Evolutionary conservation across 2,797 vertebrate species (phyloP).

Genomic region (Megalops cyprinoides): DNA sequence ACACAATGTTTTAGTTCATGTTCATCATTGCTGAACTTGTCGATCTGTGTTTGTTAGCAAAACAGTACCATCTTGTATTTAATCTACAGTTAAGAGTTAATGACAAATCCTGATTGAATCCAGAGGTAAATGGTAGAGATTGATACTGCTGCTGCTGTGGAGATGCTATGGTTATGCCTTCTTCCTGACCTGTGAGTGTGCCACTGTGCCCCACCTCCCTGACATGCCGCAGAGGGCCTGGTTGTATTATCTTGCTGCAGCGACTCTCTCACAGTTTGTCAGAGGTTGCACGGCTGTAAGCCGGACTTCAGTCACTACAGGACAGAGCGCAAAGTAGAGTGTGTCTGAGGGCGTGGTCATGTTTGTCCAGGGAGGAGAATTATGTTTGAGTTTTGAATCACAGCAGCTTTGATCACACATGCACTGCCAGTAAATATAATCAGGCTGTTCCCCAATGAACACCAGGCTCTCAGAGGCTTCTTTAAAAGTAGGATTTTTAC

Average conservation of each 20-base stretch:
- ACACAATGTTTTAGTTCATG: too few species aligned
- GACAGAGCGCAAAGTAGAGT: background rate
- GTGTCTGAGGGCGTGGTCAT: background rate
- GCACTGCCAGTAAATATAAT: background rate
- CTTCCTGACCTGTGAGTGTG: background rate
- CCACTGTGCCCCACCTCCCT: background rate
- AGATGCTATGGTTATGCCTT: background rate
- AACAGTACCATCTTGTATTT: too few species aligned
- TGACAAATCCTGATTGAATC: too few species aligned
- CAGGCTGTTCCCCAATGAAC: background rate
- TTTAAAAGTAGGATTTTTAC: conserved; percentile 8
- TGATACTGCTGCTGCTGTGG: background rate
- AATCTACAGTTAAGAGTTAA: too few species aligned
- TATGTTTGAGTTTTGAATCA: background rate
- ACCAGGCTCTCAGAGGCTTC: background rate
- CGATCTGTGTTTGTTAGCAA: too few species aligned
- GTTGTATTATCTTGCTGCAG: background rate
- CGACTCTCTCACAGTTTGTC: background rate
- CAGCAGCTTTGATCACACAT: background rate
- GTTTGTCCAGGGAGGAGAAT: background rate
- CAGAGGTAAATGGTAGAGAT: too few species aligned
- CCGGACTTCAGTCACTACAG: background rate
- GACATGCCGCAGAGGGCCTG: background rate
- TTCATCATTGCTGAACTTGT: too few species aligned
- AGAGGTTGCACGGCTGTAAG: background rate